Evolutionary conservation across 2,113 vertebrate species (phyloP).

Genomic region (Lepus timidus): DNA sequence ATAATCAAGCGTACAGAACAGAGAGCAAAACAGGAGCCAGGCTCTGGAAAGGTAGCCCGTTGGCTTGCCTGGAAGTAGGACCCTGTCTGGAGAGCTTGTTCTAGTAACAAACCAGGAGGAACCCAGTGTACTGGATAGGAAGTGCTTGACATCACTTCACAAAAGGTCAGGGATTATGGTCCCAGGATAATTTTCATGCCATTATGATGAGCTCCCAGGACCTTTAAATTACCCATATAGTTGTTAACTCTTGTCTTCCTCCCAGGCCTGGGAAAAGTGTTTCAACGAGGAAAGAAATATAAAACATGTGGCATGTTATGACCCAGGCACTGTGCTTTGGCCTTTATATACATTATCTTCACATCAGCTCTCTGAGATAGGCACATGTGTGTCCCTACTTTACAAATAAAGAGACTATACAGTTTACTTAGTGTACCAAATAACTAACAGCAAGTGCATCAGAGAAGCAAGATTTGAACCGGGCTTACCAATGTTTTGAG

Average conservation of each 20-base stretch:
- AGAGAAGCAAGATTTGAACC: neutral
- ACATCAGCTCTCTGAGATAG: neutral
- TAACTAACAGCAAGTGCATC: neutral
- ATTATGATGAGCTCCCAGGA: neutral
- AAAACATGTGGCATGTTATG: neutral
- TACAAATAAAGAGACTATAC: neutral
- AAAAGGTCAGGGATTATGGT: neutral
- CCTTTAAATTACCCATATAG: neutral
- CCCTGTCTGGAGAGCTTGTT: neutral
- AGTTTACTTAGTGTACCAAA: neutral
- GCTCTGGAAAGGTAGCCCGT: rapidly evolving
- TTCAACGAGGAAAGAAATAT: neutral
- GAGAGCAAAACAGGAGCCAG: neutral
- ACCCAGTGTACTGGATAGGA: neutral
- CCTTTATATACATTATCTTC: neutral
- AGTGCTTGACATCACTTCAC: neutral
- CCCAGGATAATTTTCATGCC: neutral
- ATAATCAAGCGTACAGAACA: too few species aligned
- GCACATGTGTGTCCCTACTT: too few species aligned
- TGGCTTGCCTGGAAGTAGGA: neutral
- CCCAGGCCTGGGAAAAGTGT: neutral
- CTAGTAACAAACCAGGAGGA: neutral
- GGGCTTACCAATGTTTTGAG: neutral
- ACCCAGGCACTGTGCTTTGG: neutral
- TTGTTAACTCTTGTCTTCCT: neutral